Evolutionary conservation across 1,140 invertebrate genomes (phyloP).

Genomic region (Oedothorax gibbosus): DNA sequence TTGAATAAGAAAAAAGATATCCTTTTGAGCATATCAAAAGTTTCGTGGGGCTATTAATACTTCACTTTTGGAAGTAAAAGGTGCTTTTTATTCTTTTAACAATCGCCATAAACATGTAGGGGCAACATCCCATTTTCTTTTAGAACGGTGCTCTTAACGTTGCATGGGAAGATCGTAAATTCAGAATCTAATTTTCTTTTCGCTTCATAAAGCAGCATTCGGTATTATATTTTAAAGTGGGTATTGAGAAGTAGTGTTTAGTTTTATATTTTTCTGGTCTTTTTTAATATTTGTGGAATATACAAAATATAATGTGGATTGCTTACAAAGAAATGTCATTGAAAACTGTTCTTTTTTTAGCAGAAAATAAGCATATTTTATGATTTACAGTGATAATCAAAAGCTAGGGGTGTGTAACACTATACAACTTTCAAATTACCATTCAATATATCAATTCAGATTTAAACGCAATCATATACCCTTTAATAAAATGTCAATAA

Average conservation of each 20-base stretch:
- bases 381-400: too few relatives aligned
- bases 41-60: slow-evolving; percentile 44
- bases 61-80: neutral
- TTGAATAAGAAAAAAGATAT: slow-evolving; percentile 12
- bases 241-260: neutral
- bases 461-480: too few relatives aligned
- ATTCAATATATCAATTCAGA: too few relatives aligned
- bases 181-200: slow-evolving; percentile 55
- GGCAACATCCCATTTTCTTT: slow-evolving; percentile 25
- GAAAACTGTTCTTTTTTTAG: too few relatives aligned
- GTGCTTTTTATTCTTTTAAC: slow-evolving; percentile 9
- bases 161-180: slow-evolving; percentile 43
- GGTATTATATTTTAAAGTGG: slow-evolving; percentile 39
- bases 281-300: too few relatives aligned
- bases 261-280: too few relatives aligned
- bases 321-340: too few relatives aligned
- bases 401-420: too few relatives aligned
- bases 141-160: slow-evolving; percentile 38
- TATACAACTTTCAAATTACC: too few relatives aligned
- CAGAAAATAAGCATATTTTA: too few relatives aligned
- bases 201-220: slow-evolving; percentile 52
- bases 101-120: slow-evolving; percentile 36
- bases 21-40: slow-evolving; percentile 22
- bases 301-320: too few relatives aligned
- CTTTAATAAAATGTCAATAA: too few relatives aligned